Base-by-base conservation (phyloP, 2,888 invertebrate species). In the Papilio elwesi region DNA sequence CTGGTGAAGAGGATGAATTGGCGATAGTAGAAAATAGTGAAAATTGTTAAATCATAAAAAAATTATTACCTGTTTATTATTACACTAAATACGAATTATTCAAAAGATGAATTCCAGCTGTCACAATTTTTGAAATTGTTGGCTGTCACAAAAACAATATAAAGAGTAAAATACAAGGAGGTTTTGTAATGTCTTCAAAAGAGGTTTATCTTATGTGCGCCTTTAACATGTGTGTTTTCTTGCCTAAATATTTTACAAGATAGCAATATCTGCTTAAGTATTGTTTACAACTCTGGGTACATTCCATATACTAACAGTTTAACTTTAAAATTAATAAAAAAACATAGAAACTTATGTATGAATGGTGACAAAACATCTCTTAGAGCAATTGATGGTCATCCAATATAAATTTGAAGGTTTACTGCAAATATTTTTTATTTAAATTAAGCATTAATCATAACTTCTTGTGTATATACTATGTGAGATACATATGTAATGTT, bases 1-100 rank as follows among this genome's bases (percentile, higher is more conserved):
- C 92, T 0, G 91, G 90, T 2, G 92, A 93, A 81, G 92, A 92
- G 4, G 93, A 93, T 51, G 93, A 93, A 79, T 78, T 93, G 78
- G 93, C 93, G 51, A 92, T 93, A 77, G 85, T 92, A 4, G 92
- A 93, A 78, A 82, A 80, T 76, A 87, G 81, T 76, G 87, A 90
- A 76, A 79, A 78, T 74, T 76, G 72, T 59, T 78, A 71, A 76
- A 78, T 73, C 71, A 69, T 65, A 77, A 71, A 72, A 70, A 64
- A 15, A 70, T 74, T 74, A 55, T 62, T 74, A 74, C 74, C 72
- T 70, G 75, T 55, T 55, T 16, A 65, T 49, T 63, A 38, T 26
- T 36, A 53, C 16, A 59, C 62, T 51, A 15, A 6, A 71, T 43
- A 62, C 52, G 52, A 73, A 69, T 65, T 65, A 73, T 57, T 49